A percentile compares a stretch with the other conserved stretches of the same genome.
phyloP scores from a whole-genome alignment of 2,888 invertebrate genomes.

The Coenonympha arcania region DNA sequence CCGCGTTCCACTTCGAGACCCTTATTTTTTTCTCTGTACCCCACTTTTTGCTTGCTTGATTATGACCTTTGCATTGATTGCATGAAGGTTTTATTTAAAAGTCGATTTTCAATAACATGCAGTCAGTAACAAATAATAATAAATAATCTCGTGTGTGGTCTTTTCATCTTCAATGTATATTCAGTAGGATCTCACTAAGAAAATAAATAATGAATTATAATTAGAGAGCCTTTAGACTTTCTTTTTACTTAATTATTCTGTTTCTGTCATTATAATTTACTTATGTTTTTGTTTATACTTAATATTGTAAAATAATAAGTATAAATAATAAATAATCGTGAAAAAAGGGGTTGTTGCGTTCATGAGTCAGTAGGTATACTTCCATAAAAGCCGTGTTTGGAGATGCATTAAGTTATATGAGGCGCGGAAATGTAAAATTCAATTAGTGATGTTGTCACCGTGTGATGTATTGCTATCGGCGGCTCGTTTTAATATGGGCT shows the following conservation, averaged over 20 bases:
- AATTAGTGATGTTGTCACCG: constrained; percentile 31
- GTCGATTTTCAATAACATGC: too few species aligned
- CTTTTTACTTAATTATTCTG: too few species aligned
- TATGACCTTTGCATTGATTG: constrained; percentile 6
- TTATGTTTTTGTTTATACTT: too few species aligned
- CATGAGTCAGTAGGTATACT: constrained; percentile 48
- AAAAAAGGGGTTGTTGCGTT: constrained; percentile 40
- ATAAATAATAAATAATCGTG: too few species aligned
- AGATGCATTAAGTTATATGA: constrained; percentile 29
- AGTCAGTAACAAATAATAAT: too few species aligned
- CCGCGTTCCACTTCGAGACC: constrained; percentile 30
- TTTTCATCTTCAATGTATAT: too few species aligned
- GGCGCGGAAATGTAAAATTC: constrained; percentile 31
- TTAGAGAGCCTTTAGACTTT: too few species aligned
- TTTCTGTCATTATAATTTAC: too few species aligned
- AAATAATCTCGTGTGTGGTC: too few species aligned
- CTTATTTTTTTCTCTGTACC: constrained; percentile 16
- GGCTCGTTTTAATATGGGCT: constrained; percentile 15
- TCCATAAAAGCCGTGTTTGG: constrained; percentile 43
- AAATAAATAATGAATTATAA: too few species aligned
- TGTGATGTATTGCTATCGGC: constrained; percentile 14
- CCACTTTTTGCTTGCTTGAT: constrained; percentile 17
- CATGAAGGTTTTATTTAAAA: background rate
- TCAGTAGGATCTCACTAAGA: too few species aligned
- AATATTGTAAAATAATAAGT: too few species aligned